Conservation (phyloP, 1,140 invertebrate species). For the Aphis craccivora region DNA sequence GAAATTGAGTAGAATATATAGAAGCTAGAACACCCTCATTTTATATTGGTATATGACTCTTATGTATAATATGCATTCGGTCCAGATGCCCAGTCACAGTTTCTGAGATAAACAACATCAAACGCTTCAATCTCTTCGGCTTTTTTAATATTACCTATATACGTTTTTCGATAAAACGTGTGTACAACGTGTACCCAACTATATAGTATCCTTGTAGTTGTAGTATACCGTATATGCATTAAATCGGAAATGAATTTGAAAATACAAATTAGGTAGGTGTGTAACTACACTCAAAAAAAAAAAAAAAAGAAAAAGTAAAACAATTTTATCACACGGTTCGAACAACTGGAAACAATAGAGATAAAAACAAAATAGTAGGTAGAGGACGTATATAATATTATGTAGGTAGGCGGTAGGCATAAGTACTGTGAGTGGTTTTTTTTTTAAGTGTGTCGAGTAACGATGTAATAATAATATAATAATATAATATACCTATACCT, state of each 20-base stretch:
- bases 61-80: not conserved
- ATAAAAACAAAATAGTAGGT: slow-evolving; percentile 7
- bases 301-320: slow-evolving; percentile 6
- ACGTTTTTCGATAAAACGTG: not conserved
- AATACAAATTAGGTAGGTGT: slow-evolving; percentile 5
- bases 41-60: not conserved
- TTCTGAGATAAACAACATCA: not conserved
- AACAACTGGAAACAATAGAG: slow-evolving; percentile 15
- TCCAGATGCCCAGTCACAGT: not conserved
- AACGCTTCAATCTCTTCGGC: not conserved
- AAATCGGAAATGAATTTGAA: not conserved
- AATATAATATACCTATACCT: not conserved
- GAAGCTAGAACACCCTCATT: not conserved
- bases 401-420: not conserved
- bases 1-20: not conserved
- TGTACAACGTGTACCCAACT: no score
- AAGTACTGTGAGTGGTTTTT: not conserved
- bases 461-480: not conserved
- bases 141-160: not conserved
- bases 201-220: not conserved
- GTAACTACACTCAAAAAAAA: not conserved
- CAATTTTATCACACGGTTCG: not conserved
- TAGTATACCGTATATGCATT: not conserved
- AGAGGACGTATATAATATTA: slow-evolving; percentile 4
- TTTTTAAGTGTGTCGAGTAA: slow-evolving; percentile 12